Conservation (phyloP, 2,888 invertebrate genomes). For the Eupithecia inturbata region DNA sequence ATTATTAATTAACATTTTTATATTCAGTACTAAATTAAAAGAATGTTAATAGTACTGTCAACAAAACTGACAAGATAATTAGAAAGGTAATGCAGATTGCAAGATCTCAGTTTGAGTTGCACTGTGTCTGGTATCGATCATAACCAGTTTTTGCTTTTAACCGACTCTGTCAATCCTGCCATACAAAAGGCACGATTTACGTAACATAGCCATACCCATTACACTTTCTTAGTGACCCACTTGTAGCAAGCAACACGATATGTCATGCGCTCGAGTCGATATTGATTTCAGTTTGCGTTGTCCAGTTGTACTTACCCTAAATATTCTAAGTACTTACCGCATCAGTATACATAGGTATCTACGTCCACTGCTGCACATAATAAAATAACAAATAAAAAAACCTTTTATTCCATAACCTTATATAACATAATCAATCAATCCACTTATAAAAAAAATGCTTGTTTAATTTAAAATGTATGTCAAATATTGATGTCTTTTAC, state of each 20-base stretch:
- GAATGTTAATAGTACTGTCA: not conserved
- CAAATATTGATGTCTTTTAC: too few relatives aligned
- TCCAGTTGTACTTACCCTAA: conserved; percentile 11
- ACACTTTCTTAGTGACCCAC: conserved; percentile 43
- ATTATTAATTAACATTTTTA: too few relatives aligned
- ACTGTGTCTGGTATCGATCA: conserved; percentile 10
- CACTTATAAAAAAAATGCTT: too few relatives aligned
- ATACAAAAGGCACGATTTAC: conserved; percentile 30
- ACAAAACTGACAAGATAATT: conserved; percentile 1
- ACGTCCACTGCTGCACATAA: too few relatives aligned
- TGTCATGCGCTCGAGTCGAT: conserved; percentile 34
- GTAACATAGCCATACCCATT: conserved; percentile 20
- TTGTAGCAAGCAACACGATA: conserved; percentile 36
- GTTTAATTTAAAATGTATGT: too few relatives aligned
- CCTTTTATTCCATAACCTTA: too few relatives aligned
- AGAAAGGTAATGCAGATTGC: conserved; percentile 1
- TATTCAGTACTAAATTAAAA: not conserved
- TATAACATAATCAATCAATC: too few relatives aligned
- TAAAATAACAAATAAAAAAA: too few relatives aligned
- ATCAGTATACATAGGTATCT: too few relatives aligned
- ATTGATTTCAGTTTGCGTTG: not conserved
- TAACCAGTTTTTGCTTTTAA: conserved; percentile 21
- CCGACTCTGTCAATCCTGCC: conserved; percentile 21
- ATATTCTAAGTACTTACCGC: too few relatives aligned
- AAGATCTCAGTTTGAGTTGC: conserved; percentile 4